Evolutionary conservation across 2,797 vertebrate species (phyloP), one percentile per base, ranked within the genome.

Genomic region (Balearica regulorum): DNA sequence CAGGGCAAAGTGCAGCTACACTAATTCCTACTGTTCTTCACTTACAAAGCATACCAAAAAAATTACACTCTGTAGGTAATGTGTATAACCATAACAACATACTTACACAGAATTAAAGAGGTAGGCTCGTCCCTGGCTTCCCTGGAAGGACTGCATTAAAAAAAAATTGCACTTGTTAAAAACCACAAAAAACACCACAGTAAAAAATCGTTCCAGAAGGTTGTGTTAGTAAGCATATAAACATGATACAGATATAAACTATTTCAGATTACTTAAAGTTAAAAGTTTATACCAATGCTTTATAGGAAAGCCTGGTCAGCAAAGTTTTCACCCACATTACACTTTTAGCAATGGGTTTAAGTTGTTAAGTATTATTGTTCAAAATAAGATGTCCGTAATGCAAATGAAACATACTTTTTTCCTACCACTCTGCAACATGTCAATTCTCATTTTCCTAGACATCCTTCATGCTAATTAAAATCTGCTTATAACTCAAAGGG

Each of bases 61-160:
- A 75, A 22, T 16, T 31, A 5, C 14, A 35, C 20, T 57, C 35
- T 62, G 37, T 14, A 83, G 64, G n/a, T 9, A 68, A 7, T 6
- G 26, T 65, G 49, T 68, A 85, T 35, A 91, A n/a, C 44, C 25
- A 19, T 7, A 71, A 44, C 3, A 80, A 85, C 11, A 53, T 93
- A 99, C 99, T 99, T 97, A 99, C 99, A 99, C 99, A 68, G 99
- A 99, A 95, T 99, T 99, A 97, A 99, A 99, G 98, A 99, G 99
- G 98, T 99, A 99, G 98, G 99, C 99, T 98, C 99, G 98, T 92
- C 99, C 99, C 97, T 99, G 99, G 97, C 99, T 99, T 93, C 99
- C 99, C 98, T 99, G 99, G 98, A 99, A 99, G 96, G 99, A 99
- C 99, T 99, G 98, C 66, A 96, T 73, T 3, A 88, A 69, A 82